Conservation (phyloP, 2,888 invertebrate genomes). For the Dorcus parallelipipedus region DNA sequence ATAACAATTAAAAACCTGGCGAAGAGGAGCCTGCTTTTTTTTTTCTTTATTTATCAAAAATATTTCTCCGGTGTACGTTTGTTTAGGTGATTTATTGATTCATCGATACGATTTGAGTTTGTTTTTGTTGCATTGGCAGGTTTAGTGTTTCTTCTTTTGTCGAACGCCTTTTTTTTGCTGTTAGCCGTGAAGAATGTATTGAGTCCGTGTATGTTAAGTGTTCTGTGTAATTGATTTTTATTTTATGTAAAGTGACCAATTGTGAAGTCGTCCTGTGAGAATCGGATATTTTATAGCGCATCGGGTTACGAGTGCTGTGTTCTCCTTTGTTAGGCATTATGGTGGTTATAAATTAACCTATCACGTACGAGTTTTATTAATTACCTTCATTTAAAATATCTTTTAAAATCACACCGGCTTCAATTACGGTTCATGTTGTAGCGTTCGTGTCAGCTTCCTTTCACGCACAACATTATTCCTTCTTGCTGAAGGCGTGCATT, state of each 20-base stretch:
- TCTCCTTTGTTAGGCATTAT: constrained; percentile 13
- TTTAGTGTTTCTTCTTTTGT: constrained; percentile 16
- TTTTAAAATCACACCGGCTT: constrained; percentile 11
- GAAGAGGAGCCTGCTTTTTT: constrained; percentile 31
- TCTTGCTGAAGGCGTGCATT: too few relatives aligned
- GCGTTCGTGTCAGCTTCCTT: background rate
- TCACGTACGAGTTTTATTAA: constrained; percentile 12
- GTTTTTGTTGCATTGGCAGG: constrained; percentile 13
- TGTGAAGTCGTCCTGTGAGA: constrained; percentile 17
- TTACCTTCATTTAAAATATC: constrained; percentile 7
- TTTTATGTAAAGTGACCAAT: constrained; percentile 26
- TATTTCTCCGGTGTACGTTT: constrained; percentile 14
- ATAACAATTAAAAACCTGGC: constrained; percentile 46
- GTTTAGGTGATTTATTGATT: constrained; percentile 23
- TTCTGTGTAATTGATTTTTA: constrained; percentile 26
- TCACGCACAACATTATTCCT: background rate
- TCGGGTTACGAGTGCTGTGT: constrained; percentile 25
- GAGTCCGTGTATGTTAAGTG: constrained; percentile 16
- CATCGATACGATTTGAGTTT: constrained; percentile 19
- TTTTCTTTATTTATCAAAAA: constrained; percentile 20
- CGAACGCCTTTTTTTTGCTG: constrained; percentile 13
- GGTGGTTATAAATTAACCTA: constrained; percentile 15
- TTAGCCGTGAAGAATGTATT: constrained; percentile 9
- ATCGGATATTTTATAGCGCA: constrained; percentile 22
- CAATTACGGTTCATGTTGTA: constrained; percentile 7